Base-by-base conservation (phyloP, 1,140 invertebrate species). In the Argopecten irradians region DNA sequence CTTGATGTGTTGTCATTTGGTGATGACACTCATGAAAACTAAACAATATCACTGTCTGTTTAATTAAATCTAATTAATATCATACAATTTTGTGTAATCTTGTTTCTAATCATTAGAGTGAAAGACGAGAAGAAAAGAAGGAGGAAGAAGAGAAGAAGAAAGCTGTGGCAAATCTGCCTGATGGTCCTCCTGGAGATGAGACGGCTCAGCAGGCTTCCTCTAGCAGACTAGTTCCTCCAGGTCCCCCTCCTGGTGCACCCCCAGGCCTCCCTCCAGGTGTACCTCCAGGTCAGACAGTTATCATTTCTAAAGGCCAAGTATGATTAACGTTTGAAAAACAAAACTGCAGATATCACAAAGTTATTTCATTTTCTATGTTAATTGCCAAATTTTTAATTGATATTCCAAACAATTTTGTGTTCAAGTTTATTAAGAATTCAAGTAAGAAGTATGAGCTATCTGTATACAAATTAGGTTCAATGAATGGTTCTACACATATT, bases 241-340 rank as follows among this genome's bases (percentile, higher is more conserved):
- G 94, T 2, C 92, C 93, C 35, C 90, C 96, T 94, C 94, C 93
- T 46, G 92, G 91, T 86, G 92, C 92, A 9, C 92, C 92, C 1
- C 89, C 92, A 32, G 91, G 91, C 5, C 36, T 89, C 34, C 93
- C 92, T 11, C 91, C 90, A 88, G 94, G 93, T n/a, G 84, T 94
- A 13, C 93, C 94, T 82, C 93, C 93, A 91, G 93, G 93, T 94
- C 88, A 85, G 46, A 82, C 19, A 71, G 7, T n/a, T 28, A 28
- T 71, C 22, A 8, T 71, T 71, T 28, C 28, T 11, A 71, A n/a
- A 71, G 1, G 55, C 28, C 55, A 71, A 16, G 36, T n/a, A n/a
- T n/a, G n/a, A n/a, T n/a, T n/a, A n/a, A n/a, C n/a, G n/a, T n/a
- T n/a, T n/a, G n/a, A n/a, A n/a, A n/a, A n/a, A n/a, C n/a, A n/a